Conservation (phyloP, 2,888 invertebrate species). For the Zaprionus bogoriensis region DNA sequence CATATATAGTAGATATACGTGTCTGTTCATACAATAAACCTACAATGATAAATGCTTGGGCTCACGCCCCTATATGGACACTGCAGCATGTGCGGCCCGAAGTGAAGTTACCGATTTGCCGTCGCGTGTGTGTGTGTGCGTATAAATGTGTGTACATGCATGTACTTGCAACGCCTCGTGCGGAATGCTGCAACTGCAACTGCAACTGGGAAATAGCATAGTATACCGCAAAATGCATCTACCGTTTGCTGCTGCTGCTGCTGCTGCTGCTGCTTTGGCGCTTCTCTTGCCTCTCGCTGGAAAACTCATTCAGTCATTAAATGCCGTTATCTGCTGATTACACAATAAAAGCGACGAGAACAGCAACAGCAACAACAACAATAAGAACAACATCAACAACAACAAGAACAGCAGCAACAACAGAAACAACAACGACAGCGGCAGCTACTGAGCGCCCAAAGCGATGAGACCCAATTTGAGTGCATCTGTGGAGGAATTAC, state of each 20-base stretch:
- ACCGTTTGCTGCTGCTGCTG: constrained; percentile 26
- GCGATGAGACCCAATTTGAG: constrained; percentile 68
- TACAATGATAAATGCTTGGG: constrained; percentile 11
- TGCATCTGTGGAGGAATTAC: constrained; percentile 64
- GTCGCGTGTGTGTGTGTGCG: not conserved
- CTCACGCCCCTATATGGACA: constrained; percentile 43
- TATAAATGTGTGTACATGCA: constrained; percentile 1
- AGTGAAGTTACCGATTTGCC: constrained; percentile 66
- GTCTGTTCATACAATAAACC: constrained; percentile 1
- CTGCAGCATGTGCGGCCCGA: constrained; percentile 48
- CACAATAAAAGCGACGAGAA: constrained; percentile 77
- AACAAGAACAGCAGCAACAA: constrained; percentile 9
- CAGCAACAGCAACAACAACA: constrained; percentile 40
- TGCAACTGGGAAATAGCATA: constrained; percentile 32
- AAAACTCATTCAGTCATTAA: constrained; percentile 81
- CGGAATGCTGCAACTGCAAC: constrained; percentile 49
- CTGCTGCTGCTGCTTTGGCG: no score
- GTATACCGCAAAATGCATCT: constrained; percentile 48
- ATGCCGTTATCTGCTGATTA: constrained; percentile 82
- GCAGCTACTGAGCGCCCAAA: constrained; percentile 66
- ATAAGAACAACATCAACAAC: constrained; percentile 19
- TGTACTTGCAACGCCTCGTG: constrained; percentile 60
- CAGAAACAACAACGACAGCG: constrained; percentile 6
- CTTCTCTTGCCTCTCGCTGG: constrained; percentile 15
- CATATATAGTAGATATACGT: constrained; percentile 7